phyloP scores from a whole-genome alignment of 2,888 invertebrate genomes.

The Peribatodes rhomboidaria region DNA sequence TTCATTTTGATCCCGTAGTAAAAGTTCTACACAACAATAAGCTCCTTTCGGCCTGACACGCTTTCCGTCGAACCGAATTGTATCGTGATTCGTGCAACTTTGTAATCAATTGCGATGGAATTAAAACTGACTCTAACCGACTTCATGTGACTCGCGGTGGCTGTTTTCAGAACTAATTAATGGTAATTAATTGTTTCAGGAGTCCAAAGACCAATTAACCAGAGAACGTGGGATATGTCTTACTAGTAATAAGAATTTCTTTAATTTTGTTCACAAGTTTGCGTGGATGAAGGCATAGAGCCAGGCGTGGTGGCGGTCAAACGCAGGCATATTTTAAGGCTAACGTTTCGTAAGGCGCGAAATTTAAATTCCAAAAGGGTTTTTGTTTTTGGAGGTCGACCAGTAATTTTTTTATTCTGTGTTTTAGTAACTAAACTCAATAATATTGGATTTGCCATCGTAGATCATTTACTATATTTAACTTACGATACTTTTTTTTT shows the following conservation, averaged over 20 bases:
- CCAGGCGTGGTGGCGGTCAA: constrained; percentile 1
- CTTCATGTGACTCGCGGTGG: constrained; percentile 29
- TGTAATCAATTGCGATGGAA: constrained; percentile 10
- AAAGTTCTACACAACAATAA: too few relatives aligned
- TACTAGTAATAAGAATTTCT: constrained; percentile 53
- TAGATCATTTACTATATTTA: too few relatives aligned
- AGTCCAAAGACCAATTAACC: constrained; percentile 58
- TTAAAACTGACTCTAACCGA: constrained; percentile 40
- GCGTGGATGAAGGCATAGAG: too few relatives aligned
- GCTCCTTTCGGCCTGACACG: not conserved
- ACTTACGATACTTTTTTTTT: too few relatives aligned
- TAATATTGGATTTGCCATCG: too few relatives aligned
- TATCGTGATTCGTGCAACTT: not conserved
- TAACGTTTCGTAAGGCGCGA: too few relatives aligned
- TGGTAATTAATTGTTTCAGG: constrained; percentile 55
- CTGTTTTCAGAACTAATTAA: constrained; percentile 29
- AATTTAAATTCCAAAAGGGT: too few relatives aligned
- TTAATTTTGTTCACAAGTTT: not conserved
- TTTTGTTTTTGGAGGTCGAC: too few relatives aligned
- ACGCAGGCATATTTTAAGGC: too few relatives aligned
- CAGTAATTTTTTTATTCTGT: too few relatives aligned
- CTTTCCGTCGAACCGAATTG: not conserved
- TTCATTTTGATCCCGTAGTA: too few relatives aligned
- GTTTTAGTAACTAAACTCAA: too few relatives aligned
- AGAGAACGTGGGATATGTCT: constrained; percentile 65